These are phyloP conservation scores for Ammospiza maritima DNA, from an alignment of 2,797 vertebrate genomes.

Conservation along the genomic window DNA sequence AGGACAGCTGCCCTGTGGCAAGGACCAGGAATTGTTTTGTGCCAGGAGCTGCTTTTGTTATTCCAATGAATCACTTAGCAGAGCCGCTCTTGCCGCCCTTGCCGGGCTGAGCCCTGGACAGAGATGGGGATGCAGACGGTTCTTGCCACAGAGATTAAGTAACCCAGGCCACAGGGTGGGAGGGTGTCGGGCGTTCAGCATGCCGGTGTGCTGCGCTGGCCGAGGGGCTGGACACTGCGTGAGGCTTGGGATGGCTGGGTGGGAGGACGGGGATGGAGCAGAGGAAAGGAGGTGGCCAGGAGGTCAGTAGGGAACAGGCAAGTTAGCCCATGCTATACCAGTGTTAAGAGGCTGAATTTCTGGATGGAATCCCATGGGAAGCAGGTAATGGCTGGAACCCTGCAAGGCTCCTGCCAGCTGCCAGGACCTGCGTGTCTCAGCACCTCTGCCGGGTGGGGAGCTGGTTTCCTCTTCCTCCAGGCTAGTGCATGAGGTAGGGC, in stretches of 20 bases:
- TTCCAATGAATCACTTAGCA: not conserved
- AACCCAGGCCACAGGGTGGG: not conserved
- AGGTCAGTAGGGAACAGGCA: not conserved
- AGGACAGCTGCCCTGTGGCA: not conserved
- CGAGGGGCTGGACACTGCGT: fast-evolving
- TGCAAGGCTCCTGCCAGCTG: not conserved
- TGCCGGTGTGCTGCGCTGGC: not conserved
- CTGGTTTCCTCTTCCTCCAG: not conserved
- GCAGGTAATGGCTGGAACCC: not conserved
- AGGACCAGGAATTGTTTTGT: not conserved
- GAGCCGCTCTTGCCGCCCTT: fast-evolving
- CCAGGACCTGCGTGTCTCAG: not conserved
- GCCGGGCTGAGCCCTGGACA: not conserved
- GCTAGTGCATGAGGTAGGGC: fast-evolving
- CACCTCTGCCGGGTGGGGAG: fast-evolving
- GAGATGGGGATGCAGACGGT: not conserved
- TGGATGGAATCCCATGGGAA: not conserved
- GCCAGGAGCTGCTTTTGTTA: not conserved
- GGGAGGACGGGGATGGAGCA: not conserved
- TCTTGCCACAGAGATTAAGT: not conserved
- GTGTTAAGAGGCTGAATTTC: not conserved
- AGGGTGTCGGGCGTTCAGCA: fast-evolving
- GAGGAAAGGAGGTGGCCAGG: not conserved
- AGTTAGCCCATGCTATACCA: fast-evolving
- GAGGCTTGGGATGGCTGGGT: not conserved